Conservation (phyloP, 2,113 vertebrate species). For the Leptosomus discolor region DNA sequence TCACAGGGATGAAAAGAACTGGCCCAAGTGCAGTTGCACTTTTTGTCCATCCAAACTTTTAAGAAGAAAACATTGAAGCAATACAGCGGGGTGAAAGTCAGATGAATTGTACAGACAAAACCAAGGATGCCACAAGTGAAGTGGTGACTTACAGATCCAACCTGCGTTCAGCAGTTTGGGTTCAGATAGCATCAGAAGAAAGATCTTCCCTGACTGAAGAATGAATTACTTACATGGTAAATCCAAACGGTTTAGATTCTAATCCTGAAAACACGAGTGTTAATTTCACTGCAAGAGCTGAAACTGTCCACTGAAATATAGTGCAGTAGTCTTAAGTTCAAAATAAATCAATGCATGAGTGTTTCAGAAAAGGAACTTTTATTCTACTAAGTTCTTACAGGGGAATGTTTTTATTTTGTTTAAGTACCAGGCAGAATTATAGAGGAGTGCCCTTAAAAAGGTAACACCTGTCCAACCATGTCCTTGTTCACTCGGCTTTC, state of each 20-base stretch:
- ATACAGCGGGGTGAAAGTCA: background rate
- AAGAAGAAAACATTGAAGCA: background rate
- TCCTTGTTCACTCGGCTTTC: background rate
- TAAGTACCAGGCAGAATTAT: background rate
- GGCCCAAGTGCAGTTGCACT: background rate
- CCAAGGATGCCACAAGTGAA: background rate
- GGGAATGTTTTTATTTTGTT: background rate
- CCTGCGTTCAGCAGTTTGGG: background rate
- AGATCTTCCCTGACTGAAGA: background rate
- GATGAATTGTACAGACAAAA: background rate
- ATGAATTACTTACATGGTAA: fast-evolving
- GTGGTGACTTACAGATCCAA: background rate
- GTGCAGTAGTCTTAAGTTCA: background rate
- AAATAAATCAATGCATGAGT: background rate
- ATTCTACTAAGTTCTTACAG: background rate
- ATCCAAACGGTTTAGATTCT: background rate
- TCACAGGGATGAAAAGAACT: background rate
- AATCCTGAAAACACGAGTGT: background rate
- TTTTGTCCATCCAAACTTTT: background rate
- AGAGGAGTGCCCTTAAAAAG: background rate
- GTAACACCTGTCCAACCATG: fast-evolving
- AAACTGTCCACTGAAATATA: background rate
- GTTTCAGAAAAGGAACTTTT: background rate
- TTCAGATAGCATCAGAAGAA: background rate
- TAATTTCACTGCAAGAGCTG: background rate